These are phyloP conservation scores for Lamproptera curius DNA, from an alignment of 2,888 invertebrate genomes.

Conservation along the genomic window DNA sequence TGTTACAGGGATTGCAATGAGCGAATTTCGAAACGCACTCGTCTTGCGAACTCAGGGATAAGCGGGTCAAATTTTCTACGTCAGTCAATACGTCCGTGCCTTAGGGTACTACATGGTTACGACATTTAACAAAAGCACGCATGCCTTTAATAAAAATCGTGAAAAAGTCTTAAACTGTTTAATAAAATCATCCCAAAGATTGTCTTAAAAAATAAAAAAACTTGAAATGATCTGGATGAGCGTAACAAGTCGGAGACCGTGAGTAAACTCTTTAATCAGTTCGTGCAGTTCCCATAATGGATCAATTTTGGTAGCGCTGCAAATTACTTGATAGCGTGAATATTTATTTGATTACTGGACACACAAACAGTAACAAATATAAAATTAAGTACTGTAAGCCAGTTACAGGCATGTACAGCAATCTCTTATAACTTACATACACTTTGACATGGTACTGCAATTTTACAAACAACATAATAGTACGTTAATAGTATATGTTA, in stretches of 20 bases:
- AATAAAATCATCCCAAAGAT: neutral
- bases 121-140: neutral
- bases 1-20: conserved; percentile 17
- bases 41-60: neutral
- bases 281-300: too few species aligned
- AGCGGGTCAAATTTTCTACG: neutral
- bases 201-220: neutral
- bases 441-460: too few species aligned
- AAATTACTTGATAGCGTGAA: too few species aligned
- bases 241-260: neutral
- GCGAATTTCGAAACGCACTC: conserved; percentile 12
- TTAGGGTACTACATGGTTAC: neutral
- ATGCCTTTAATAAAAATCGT: neutral
- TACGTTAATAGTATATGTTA: too few species aligned
- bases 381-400: too few species aligned
- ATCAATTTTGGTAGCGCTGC: too few species aligned
- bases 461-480: too few species aligned
- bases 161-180: neutral
- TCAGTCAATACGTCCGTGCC: neutral
- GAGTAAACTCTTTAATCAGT: neutral
- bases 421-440: too few species aligned
- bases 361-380: too few species aligned
- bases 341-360: too few species aligned
- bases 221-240: neutral
- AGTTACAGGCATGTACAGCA: too few species aligned